Evolutionary conservation across 2,888 invertebrate genomes (phyloP).

Genomic region (Abscondita cerata): DNA sequence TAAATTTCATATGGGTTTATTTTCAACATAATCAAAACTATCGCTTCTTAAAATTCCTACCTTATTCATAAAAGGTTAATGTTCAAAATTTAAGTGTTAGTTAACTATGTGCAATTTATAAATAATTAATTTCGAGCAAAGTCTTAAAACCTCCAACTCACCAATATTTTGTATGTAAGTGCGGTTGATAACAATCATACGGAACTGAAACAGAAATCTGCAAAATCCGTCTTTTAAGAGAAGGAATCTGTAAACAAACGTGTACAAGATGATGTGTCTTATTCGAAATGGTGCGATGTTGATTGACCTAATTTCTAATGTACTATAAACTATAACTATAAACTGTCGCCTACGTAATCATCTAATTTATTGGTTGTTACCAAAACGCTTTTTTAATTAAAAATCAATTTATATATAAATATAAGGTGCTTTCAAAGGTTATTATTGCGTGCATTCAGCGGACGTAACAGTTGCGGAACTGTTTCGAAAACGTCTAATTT

Average conservation of each 20-base stretch:
- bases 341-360: too few relatives aligned
- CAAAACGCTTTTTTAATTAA: too few relatives aligned
- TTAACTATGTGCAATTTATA: background rate
- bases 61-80: background rate
- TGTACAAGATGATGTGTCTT: too few relatives aligned
- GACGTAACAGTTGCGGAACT: too few relatives aligned
- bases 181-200: background rate
- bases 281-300: too few relatives aligned
- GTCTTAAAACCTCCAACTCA: slow-evolving; percentile 3
- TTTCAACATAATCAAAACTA: background rate
- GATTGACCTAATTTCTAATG: too few relatives aligned
- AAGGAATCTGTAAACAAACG: slow-evolving; percentile 3
- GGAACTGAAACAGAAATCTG: background rate
- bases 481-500: too few relatives aligned
- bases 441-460: too few relatives aligned
- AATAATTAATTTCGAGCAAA: background rate
- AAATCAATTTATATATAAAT: too few relatives aligned
- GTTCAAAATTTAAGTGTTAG: background rate
- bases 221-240: background rate
- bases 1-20: background rate
- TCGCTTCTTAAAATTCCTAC: background rate
- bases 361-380: too few relatives aligned
- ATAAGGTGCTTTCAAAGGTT: too few relatives aligned
- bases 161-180: background rate
- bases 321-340: too few relatives aligned